phyloP scores from a whole-genome alignment of 2,113 vertebrate species.

The Pangasianodon gigas region DNA sequence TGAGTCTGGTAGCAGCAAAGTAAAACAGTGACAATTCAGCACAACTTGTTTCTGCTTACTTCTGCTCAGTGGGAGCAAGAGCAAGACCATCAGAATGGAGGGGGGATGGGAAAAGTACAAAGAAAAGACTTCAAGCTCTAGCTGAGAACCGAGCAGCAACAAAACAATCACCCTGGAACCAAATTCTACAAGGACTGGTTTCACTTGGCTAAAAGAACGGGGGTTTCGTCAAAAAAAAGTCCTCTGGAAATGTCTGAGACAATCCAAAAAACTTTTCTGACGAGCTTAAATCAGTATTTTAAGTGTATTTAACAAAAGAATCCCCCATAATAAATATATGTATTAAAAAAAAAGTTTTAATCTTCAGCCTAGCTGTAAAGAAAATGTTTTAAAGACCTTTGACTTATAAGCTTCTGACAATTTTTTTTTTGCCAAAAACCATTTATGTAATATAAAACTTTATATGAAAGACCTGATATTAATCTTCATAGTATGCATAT shows the following conservation, averaged over 20 bases:
- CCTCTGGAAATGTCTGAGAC: neutral
- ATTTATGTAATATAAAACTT: neutral
- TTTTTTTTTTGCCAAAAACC: neutral
- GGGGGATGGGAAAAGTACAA: slow-evolving; percentile 35
- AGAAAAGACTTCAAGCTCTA: slow-evolving; percentile 20
- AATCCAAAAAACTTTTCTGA: neutral
- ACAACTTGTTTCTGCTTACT: neutral
- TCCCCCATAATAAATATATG: neutral
- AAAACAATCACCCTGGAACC: slow-evolving; percentile 48
- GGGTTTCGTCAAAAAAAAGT: neutral
- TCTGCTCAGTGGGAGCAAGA: neutral
- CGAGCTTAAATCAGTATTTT: neutral
- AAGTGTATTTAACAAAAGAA: neutral
- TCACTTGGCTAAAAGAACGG: slow-evolving; percentile 17
- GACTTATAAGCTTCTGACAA: neutral
- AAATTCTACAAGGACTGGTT: slow-evolving; percentile 31
- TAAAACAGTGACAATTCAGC: neutral
- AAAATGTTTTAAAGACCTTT: neutral
- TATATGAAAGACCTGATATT: neutral
- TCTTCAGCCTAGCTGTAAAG: neutral
- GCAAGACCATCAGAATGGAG: neutral
- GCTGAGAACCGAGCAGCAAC: slow-evolving; percentile 14
- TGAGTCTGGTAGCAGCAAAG: too few relatives aligned
- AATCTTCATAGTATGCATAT: neutral
- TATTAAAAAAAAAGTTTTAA: neutral